Evolutionary conservation across 1,140 invertebrate genomes (phyloP), one percentile per base, ranked within the genome.

Genomic region (Drosophila repleta): DNA sequence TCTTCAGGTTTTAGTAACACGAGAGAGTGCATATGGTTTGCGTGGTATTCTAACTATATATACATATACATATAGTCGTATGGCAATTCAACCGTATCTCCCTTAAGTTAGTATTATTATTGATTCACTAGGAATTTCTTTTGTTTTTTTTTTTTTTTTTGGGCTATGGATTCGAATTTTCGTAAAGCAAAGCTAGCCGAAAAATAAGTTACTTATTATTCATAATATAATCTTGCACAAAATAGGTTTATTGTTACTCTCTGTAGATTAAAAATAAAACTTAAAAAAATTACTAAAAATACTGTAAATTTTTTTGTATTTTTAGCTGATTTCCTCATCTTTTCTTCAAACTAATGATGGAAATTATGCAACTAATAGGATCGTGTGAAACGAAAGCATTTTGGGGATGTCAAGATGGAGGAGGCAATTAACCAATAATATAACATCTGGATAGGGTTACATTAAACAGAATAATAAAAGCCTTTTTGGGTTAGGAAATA

Each of bases 401-500:
- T 6, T 15, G 15, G 15, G 13, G 5, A 20, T n/a, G 18, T 46
- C 32, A 52, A 29, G 11, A 21, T 46, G 7, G 39, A 58, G 29
- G 24, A 26, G 58, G 29, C 26, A 48, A 69, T 55, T 13, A 35
- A 53, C 52, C 67, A 65, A 63, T 29, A 65, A 69, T 51, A 58
- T 41, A 53, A 32, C 26, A 8, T 46, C n/a, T 17, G 8, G 48
- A 26, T 8, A 5, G 48, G 41, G 24, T 51, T 46, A 67, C 20
- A 35, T 74, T 13, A 0, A 64, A 55, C 68, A 80, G 53, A 41
- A 20, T 11, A 58, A 48, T 63, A 57, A 56, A 68, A 64, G 63
- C 49, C 60, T 69, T 56, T 39, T 66, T 18, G 68, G 61, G 64
- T 26, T 17, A 35, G 45, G 37, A 64, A 60, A 79, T 87, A 87